phyloP scores from a whole-genome alignment of 2,113 vertebrate genomes.

The Todiramphus saurophagus region DNA sequence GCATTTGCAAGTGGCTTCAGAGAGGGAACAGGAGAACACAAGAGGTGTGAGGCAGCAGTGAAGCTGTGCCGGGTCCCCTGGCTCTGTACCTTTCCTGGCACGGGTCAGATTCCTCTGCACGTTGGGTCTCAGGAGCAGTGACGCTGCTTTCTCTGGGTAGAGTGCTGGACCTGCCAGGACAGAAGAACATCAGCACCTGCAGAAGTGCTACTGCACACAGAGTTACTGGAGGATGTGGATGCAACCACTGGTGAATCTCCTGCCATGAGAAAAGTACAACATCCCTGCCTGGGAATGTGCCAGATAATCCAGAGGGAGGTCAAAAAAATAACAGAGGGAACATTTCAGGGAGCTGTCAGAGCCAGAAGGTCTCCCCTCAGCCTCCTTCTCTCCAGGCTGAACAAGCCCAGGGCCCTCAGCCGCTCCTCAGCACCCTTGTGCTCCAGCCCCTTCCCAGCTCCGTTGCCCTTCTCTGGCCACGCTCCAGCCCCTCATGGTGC shows the following conservation, averaged over 20 bases:
- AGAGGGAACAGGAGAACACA: neutral
- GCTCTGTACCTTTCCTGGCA: neutral
- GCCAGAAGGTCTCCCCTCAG: neutral
- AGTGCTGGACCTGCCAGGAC: conserved; percentile 12
- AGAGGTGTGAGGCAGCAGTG: neutral
- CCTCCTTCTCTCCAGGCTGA: too few species aligned
- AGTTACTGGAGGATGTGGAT: neutral
- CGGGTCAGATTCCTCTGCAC: neutral
- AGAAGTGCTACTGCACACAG: neutral
- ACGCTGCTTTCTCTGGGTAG: neutral
- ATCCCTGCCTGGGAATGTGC: neutral
- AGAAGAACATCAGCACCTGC: neutral
- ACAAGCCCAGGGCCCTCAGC: too few species aligned
- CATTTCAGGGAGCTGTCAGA: too few species aligned
- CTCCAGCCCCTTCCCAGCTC: too few species aligned
- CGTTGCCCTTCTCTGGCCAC: too few species aligned
- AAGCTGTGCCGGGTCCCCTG: accelerated
- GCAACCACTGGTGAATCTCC: neutral
- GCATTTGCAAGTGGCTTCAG: neutral
- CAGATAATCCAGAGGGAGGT: neutral
- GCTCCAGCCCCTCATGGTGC: too few species aligned
- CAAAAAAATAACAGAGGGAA: neutral
- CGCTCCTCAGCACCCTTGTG: too few species aligned
- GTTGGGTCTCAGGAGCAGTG: neutral
- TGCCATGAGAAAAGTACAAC: neutral